phyloP scores from a whole-genome alignment of 1,140 invertebrate species.

The Chionoecetes opilio region DNA sequence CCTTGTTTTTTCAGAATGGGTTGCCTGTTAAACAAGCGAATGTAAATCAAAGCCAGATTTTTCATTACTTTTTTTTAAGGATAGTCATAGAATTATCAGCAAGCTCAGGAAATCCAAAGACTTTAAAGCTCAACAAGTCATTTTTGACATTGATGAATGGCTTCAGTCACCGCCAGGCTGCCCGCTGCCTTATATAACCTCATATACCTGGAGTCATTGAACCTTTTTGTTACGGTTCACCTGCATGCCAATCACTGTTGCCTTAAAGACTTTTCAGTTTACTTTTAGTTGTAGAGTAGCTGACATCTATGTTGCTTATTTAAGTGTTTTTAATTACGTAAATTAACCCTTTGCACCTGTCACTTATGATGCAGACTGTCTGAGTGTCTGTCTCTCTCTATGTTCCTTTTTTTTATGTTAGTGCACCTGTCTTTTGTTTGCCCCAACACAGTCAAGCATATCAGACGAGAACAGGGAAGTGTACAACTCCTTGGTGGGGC shows the following conservation, averaged over 20 bases:
- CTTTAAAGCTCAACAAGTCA: too few relatives aligned
- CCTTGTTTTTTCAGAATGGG: too few relatives aligned
- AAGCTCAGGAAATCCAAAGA: too few relatives aligned
- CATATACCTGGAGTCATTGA: neutral
- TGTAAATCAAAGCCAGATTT: too few relatives aligned
- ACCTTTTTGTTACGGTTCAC: neutral
- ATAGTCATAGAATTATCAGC: too few relatives aligned
- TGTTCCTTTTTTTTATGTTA: conserved; percentile 81
- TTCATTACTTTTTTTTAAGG: too few relatives aligned
- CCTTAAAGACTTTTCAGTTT: neutral
- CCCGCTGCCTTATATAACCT: neutral
- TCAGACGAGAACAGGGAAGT: conserved; percentile 91
- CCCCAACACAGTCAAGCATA: conserved; percentile 83
- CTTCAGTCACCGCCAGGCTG: neutral
- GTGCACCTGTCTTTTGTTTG: conserved; percentile 79
- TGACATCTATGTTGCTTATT: conserved; percentile 59
- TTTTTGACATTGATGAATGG: too few relatives aligned
- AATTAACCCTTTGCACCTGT: conserved; percentile 36
- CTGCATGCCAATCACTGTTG: conserved; percentile 25
- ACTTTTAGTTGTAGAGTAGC: conserved; percentile 45
- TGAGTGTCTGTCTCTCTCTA: conserved; percentile 62
- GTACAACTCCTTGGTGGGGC: conserved; percentile 95
- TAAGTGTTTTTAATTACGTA: conserved; percentile 56
- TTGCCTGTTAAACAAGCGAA: too few relatives aligned
- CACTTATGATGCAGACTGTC: conserved; percentile 51